These are phyloP conservation scores for Zygothrica quintamaculata DNA, from an alignment of 2,888 invertebrate species.

Conservation along the genomic window DNA sequence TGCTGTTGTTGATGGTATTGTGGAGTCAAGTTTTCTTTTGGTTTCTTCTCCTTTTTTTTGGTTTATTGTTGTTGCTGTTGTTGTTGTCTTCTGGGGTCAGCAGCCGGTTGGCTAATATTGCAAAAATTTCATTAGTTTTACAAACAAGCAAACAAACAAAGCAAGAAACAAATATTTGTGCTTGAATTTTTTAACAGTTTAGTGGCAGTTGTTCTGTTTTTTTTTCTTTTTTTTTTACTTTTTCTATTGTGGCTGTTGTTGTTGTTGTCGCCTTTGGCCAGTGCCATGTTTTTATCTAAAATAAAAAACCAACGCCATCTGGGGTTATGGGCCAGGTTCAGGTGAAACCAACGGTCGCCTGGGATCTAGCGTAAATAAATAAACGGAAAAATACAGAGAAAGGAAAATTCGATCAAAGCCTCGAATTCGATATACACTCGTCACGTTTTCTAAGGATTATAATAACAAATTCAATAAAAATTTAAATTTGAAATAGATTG, in stretches of 20 bases:
- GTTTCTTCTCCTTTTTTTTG: conserved; percentile 21
- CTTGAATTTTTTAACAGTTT: conserved; percentile 79
- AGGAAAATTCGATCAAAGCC: conserved; percentile 10
- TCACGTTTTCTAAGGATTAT: not conserved
- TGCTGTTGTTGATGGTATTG: conserved; percentile 22
- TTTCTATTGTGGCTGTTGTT: conserved; percentile 35
- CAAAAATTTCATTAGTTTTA: conserved; percentile 78
- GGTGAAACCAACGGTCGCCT: conserved; percentile 61
- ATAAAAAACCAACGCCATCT: conserved; percentile 57
- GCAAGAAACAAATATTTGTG: conserved; percentile 76
- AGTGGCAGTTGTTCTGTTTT: conserved; percentile 47
- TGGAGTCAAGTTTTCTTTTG: conserved; percentile 48
- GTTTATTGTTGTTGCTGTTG: conserved; percentile 24
- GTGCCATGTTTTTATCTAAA: conserved; percentile 55
- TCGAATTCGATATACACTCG: conserved; percentile 42
- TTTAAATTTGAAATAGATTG: too few species aligned
- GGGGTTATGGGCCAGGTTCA: conserved; percentile 67
- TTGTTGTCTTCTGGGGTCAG: conserved; percentile 63
- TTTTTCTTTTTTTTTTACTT: conserved; percentile 23
- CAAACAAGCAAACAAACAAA: conserved; percentile 79
- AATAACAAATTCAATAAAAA: too few species aligned
- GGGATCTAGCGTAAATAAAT: conserved; percentile 71
- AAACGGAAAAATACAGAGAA: conserved; percentile 44
- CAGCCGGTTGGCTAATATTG: conserved; percentile 72
- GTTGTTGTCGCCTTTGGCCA: conserved; percentile 33